phyloP scores from a whole-genome alignment of 35 echinoderm and acorn worm species.

The Diadema setosum region DNA sequence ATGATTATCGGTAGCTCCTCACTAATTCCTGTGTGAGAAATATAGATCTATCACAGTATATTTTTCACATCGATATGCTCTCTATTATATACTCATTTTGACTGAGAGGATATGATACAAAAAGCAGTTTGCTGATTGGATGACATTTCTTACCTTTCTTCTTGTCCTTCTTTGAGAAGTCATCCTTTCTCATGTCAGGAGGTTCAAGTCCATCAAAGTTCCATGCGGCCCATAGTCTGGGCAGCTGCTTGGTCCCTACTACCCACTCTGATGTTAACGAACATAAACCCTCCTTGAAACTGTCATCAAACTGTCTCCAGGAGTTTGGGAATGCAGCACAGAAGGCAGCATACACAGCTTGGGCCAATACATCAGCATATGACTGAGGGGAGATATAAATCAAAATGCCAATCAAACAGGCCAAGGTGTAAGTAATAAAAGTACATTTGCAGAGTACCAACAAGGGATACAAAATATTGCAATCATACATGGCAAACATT shows the following conservation, averaged over 20 bases:
- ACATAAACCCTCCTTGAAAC: slow-evolving; percentile 83
- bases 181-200: slow-evolving; percentile 77
- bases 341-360: slow-evolving; percentile 78
- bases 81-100: too few relatives aligned
- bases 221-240: slow-evolving; percentile 68
- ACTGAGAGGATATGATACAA: too few relatives aligned
- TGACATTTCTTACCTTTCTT: slow-evolving; percentile 95
- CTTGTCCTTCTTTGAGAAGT: slow-evolving; percentile 62
- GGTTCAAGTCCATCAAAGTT: slow-evolving; percentile 79
- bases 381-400: slow-evolving; percentile 7
- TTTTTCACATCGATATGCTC: too few relatives aligned
- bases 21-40: too few relatives aligned
- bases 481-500: too few relatives aligned
- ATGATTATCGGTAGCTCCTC: too few relatives aligned
- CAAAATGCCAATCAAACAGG: neutral
- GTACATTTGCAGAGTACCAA: too few relatives aligned
- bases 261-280: slow-evolving; percentile 83
- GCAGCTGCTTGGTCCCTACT: slow-evolving; percentile 73
- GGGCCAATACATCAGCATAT: slow-evolving; percentile 78
- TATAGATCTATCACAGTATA: too few relatives aligned
- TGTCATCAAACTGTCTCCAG: slow-evolving; percentile 92
- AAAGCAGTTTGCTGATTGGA: too few relatives aligned
- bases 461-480: too few relatives aligned
- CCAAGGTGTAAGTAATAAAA: neutral
- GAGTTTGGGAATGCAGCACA: slow-evolving; percentile 97